A percentile compares a stretch with the other conserved stretches of the same genome.
Conservation (phyloP, 1,140 invertebrate species). For the Diuraphis noxia region DNA sequence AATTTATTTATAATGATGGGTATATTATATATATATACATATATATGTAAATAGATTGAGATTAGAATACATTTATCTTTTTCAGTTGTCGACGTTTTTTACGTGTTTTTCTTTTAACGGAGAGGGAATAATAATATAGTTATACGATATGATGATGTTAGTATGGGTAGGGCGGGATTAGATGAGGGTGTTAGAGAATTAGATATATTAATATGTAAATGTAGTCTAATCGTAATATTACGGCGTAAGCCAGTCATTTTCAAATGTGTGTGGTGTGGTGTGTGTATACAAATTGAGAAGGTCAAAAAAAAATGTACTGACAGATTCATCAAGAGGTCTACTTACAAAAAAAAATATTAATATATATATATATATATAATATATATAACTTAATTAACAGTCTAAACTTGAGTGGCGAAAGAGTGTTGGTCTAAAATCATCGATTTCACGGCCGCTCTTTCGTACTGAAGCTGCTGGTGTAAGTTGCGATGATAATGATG, state of each 20-base stretch:
- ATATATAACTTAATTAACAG: conserved; percentile 42
- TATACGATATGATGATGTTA: background rate
- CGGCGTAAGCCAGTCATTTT: conserved; percentile 41
- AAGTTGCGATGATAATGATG: conserved; percentile 49
- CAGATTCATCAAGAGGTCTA: conserved; percentile 53
- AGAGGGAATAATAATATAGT: background rate
- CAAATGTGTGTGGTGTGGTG: background rate
- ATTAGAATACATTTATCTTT: conserved; percentile 19
- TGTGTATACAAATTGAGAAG: conserved; percentile 39
- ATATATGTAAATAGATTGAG: background rate
- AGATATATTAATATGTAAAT: background rate
- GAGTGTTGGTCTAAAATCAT: conserved; percentile 51
- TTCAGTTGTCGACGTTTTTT: background rate
- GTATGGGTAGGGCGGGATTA: background rate
- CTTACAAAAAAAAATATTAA: conserved; percentile 43
- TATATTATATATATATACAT: conserved; percentile 21
- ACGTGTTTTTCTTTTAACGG: background rate
- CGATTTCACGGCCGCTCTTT: conserved; percentile 50
- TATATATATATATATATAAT: conserved; percentile 27
- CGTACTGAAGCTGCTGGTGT: conserved; percentile 49
- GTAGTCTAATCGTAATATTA: conserved; percentile 13
- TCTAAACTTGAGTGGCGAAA: conserved; percentile 53
- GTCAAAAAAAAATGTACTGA: conserved; percentile 50
- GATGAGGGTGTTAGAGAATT: background rate
- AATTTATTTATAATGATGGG: background rate